A percentile compares a stretch with the other conserved stretches of the same genome.
phyloP scores from a whole-genome alignment of 1,140 invertebrate species.

The Pinna nobilis region DNA sequence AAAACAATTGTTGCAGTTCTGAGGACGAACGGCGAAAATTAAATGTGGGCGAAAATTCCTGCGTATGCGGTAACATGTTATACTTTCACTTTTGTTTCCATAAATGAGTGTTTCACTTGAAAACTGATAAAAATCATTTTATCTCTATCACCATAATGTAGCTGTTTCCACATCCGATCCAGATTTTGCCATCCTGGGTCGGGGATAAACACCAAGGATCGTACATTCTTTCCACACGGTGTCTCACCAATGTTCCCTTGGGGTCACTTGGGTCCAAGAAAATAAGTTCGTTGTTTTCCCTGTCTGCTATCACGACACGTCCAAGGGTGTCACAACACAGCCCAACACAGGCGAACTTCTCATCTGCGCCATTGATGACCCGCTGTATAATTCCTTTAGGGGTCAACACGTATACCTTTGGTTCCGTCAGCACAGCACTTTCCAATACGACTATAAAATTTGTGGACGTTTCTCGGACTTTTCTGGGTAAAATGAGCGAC shows the following conservation, averaged over 20 bases:
- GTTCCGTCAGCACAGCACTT: background rate
- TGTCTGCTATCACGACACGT: background rate
- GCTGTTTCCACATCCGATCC: background rate
- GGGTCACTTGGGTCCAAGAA: background rate
- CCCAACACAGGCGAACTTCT: background rate
- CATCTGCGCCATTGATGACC: background rate
- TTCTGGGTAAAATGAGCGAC: background rate
- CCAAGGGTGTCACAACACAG: background rate
- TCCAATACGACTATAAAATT: background rate
- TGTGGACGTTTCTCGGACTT: background rate
- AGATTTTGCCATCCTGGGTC: background rate
- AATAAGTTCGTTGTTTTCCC: background rate
- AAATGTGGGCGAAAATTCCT: no score
- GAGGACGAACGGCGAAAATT: no score
- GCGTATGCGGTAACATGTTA: no score
- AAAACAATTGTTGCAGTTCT: no score
- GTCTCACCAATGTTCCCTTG: background rate
- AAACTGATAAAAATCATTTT: no score
- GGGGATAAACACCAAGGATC: background rate
- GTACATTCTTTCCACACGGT: background rate
- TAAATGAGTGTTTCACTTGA: no score
- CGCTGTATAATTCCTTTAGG: background rate
- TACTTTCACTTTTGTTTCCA: no score
- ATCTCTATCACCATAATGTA: constrained; percentile 2
- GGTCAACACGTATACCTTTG: background rate